Evolutionary conservation across 2,888 invertebrate species (phyloP).

Genomic region (Xestoiulus laeticollis): DNA sequence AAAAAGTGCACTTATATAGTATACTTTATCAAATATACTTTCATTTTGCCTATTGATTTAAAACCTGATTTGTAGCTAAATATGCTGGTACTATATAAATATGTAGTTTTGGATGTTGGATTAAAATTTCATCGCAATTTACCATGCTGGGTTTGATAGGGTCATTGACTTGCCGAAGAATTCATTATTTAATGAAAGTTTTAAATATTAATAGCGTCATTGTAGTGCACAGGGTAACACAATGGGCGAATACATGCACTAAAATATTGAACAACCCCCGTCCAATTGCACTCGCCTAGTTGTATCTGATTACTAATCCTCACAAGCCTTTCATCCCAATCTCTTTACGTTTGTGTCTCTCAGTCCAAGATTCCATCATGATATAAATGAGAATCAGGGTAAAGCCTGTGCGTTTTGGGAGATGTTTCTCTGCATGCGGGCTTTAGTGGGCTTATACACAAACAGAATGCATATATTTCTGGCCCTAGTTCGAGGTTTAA

Average conservation of each 20-base stretch:
- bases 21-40: too few species aligned
- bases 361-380: conserved; percentile 18
- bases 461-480: not conserved
- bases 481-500: not conserved
- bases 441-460: not conserved
- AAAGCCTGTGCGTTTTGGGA: not conserved
- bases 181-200: too few species aligned
- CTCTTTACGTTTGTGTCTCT: conserved; percentile 31
- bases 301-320: conserved; percentile 39
- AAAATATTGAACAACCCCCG: not conserved
- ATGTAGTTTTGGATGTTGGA: too few species aligned
- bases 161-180: too few species aligned
- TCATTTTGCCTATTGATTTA: too few species aligned
- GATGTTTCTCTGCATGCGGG: conserved; percentile 11
- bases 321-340: conserved; percentile 24
- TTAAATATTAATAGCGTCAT: too few species aligned
- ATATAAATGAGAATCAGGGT: conserved; percentile 21
- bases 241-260: not conserved
- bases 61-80: too few species aligned
- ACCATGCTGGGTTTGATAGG: too few species aligned
- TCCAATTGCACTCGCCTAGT: not conserved
- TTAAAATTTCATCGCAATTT: too few species aligned
- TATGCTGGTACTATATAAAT: too few species aligned
- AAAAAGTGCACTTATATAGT: too few species aligned
- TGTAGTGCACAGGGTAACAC: not conserved